These are phyloP conservation scores for Pollicipes pollicipes DNA, from an alignment of 1,140 invertebrate genomes.

Conservation along the genomic window DNA sequence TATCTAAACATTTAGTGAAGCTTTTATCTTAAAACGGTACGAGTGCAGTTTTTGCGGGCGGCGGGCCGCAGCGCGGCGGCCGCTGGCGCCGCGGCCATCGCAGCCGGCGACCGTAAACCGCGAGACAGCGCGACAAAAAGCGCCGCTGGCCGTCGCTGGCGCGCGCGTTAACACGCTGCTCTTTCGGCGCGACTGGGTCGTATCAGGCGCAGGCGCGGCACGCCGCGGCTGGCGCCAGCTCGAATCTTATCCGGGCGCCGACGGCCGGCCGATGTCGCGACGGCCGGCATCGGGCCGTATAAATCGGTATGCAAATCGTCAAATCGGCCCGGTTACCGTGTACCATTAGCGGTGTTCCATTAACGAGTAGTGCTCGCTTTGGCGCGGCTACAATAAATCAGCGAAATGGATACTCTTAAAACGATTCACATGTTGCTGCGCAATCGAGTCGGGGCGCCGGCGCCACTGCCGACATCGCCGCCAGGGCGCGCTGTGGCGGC, in stretches of 20 bases:
- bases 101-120: not conserved
- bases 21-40: not conserved
- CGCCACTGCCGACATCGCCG: too few relatives aligned
- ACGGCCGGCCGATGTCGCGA: not conserved
- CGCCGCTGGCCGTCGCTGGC: too few relatives aligned
- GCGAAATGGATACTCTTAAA: not conserved
- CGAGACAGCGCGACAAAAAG: not conserved
- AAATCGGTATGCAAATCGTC: not conserved
- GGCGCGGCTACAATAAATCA: not conserved
- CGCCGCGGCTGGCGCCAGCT: too few relatives aligned
- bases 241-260: not conserved
- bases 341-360: not conserved
- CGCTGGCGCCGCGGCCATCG: not conserved
- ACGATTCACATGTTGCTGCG: conserved; percentile 1
- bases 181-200: not conserved
- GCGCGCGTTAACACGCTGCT: not conserved
- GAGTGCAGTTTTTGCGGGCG: not conserved
- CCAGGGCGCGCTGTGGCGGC: too few relatives aligned
- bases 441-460: not conserved
- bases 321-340: not conserved
- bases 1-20: not conserved
- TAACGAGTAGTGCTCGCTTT: not conserved
- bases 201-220: too few relatives aligned
- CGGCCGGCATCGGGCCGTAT: not conserved
- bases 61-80: too few relatives aligned